Conservation (phyloP, 2,113 vertebrate genomes). For the Clarias macrocephalus region DNA sequence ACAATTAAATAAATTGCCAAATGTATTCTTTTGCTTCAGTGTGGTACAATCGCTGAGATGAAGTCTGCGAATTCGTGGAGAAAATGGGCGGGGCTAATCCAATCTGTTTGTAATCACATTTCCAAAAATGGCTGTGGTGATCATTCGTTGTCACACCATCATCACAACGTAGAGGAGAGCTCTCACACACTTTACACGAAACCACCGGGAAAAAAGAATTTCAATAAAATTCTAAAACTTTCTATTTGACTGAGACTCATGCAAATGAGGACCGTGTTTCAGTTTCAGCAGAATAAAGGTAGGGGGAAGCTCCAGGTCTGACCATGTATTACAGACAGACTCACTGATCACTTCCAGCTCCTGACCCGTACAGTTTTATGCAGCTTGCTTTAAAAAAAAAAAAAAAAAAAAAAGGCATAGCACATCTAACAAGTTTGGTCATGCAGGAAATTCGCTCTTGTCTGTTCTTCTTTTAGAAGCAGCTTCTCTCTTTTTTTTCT, state of each 20-base stretch:
- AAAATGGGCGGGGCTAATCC: background rate
- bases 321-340: background rate
- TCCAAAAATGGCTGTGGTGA: background rate
- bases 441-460: conserved; percentile 28
- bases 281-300: background rate
- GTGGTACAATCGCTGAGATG: background rate
- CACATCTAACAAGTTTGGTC: conserved; percentile 22
- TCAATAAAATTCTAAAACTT: background rate
- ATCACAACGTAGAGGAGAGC: background rate
- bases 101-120: background rate
- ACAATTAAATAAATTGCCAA: background rate
- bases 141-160: background rate
- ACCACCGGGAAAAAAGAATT: background rate
- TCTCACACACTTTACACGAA: background rate
- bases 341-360: background rate
- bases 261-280: background rate
- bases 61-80: background rate
- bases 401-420: background rate
- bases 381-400: background rate
- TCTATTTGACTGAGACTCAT: background rate
- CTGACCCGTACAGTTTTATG: background rate
- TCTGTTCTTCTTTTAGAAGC: conserved; percentile 31
- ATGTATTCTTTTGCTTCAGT: background rate
- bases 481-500: conserved; percentile 6
- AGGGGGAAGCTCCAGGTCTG: background rate